Evolutionary conservation across 2,113 vertebrate genomes (phyloP), one percentile per base, ranked within the genome.

Genomic region (Alaudala cheleensis): DNA sequence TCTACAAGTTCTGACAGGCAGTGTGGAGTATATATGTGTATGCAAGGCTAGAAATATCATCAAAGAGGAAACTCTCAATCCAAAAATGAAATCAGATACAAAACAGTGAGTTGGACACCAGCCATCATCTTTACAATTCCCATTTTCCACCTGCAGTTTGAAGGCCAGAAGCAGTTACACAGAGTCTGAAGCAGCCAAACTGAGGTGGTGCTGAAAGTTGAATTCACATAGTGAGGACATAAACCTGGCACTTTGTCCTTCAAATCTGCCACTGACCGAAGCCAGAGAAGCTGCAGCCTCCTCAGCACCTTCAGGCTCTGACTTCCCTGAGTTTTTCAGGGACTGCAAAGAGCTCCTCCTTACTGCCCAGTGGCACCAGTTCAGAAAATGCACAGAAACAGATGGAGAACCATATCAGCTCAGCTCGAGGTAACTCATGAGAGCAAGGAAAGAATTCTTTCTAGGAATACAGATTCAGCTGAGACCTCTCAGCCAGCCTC

Each of bases 391-490:
- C 95, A 85, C 71, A 91, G 81, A 94, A 97, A 82, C 91, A 97
- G 93, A 95, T 93, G 95, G 94, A 92, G 54, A 96, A 62, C 49
- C 90, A 60, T 91, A 95, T 86, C 92, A 92, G 71, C 79, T 93
- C 21, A 12, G 81, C 86, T 96, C 64, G 34, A 25, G 86, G 94
- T 90, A 97, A 95, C 74, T 71, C 89, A 71, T 91, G 96, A 81
- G 93, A 94, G 89, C 96, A 97, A 97, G 96, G 96, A 97, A 97
- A 91, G 80, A 97, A 97, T 97, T 97, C 95, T 93, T 97, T 91
- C 69, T 86, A 88, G 77, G 85, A 96, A 71, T 49, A 93, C 57
- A 94, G 83, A 88, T 62, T 94, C 93, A 84, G 17, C 64, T 82
- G 83, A 94, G 60, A 54, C 62, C 81, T 95, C 95, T 81, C 56